Conservation (phyloP, 2,797 vertebrate species). For the Acrossocheilus fasciatus region DNA sequence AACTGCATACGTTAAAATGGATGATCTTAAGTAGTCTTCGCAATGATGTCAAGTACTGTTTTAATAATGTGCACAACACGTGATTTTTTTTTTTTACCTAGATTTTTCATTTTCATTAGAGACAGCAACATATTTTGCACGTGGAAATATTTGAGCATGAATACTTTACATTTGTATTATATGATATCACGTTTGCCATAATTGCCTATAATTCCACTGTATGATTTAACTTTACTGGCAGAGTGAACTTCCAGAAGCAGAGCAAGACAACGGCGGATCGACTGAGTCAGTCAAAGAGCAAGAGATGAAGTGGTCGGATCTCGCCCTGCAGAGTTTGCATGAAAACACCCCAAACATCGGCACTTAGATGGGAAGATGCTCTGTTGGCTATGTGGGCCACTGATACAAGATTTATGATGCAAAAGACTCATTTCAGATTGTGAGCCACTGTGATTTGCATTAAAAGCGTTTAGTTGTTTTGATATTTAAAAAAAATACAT, state of each 20-base stretch:
- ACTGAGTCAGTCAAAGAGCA: conserved; percentile 98
- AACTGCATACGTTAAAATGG: too few relatives aligned
- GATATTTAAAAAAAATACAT: background rate
- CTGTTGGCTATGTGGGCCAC: background rate
- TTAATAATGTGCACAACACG: too few relatives aligned
- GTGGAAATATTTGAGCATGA: background rate
- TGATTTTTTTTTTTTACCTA: too few relatives aligned
- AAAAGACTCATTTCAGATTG: background rate
- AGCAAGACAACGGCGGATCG: conserved; percentile 96
- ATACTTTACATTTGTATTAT: background rate
- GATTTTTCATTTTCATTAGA: background rate
- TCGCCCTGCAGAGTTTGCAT: conserved; percentile 94
- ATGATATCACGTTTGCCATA: background rate
- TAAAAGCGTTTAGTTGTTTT: background rate
- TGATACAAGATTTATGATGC: background rate
- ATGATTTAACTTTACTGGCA: conserved; percentile 58
- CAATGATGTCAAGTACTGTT: too few relatives aligned
- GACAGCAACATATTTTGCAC: background rate
- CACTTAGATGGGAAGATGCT: conserved; percentile 71
- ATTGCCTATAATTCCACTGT: background rate
- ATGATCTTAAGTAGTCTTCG: too few relatives aligned
- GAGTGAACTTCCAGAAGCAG: conserved; percentile 96
- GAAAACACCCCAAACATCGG: conserved; percentile 90
- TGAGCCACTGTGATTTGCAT: background rate
- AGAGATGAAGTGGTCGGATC: conserved; percentile 99